phyloP scores from a whole-genome alignment of 2,797 vertebrate genomes.

The Bradypus variegatus region DNA sequence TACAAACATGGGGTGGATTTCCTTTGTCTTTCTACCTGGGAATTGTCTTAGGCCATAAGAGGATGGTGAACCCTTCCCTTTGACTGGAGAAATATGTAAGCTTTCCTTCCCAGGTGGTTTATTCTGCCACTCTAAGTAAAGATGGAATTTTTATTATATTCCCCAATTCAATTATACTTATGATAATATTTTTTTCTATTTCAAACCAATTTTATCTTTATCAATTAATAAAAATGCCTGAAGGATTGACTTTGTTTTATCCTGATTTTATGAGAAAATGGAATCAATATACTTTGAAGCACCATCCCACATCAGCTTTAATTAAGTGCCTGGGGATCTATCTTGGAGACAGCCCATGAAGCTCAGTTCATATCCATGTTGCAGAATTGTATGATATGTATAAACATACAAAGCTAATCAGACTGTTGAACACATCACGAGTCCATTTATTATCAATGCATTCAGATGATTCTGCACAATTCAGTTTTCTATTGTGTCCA shows the following conservation, averaged over 20 bases:
- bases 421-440: background rate
- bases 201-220: background rate
- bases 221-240: conserved; percentile 6
- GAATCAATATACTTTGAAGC: background rate
- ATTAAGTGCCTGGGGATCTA: background rate
- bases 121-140: no score
- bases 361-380: background rate
- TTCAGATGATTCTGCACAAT: background rate
- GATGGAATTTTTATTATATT: background rate
- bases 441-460: background rate
- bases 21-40: no score
- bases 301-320: background rate
- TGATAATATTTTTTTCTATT: background rate
- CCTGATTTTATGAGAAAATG: background rate
- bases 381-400: background rate
- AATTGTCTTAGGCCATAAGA: no score
- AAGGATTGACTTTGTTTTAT: background rate
- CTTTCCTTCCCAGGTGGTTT: no score
- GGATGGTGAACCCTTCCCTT: no score
- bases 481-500: background rate
- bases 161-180: background rate
- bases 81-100: no score
- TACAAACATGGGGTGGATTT: no score
- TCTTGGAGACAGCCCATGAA: no score
- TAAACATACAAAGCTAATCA: background rate